Evolutionary conservation across 35 echinoderm and acorn worm genomes (phyloP), one percentile per base, ranked within the genome.

Genomic region (Patiria miniata): DNA sequence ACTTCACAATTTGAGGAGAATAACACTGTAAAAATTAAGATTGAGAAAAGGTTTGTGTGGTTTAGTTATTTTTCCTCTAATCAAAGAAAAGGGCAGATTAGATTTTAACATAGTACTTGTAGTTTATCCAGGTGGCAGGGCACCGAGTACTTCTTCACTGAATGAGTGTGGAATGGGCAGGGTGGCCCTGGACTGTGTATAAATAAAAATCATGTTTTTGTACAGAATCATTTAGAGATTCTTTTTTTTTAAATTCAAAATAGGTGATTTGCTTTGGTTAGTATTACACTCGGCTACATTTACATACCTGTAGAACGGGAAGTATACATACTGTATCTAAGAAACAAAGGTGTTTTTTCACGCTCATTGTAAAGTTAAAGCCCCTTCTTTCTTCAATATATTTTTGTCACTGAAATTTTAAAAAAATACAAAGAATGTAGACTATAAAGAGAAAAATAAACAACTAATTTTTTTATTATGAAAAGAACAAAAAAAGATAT

Each of bases 351-450:
- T 73, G 65, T 73, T 73, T 73, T 73, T 73, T 73, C 65, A 73
- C 14, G 65, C 65, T 73, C 65, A 16, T 23, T 73, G 65, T 73
- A 73, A 73, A 73, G 65, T 73, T 73, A 23, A 73, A 73, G 29
- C 65, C 65, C 65, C 34, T 73, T 73, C 65, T 73, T 73, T 73
- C 65, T 73, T 73, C 65, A 73, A 73, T 73, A 73, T 73, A 73
- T 73, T 73, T 73, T 73, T 73, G 65, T 73, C 65, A 73, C 65
- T 73, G 65, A 73, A 73, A 73, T 73, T 73, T 73, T 73, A 73
- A 73, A 73, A 22, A 73, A 73, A 12, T 61, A 47, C 42, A 34
- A 73, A 73, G 65, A 73, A 73, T 73, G 65, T 73, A 73, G 65
- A 73, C 65, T 73, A 73, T 32, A 73, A 73, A 73, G 2, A 73